Percentiles rank a stretch among this genome's conserved stretches.
These are phyloP conservation scores for Tachycineta bicolor DNA, from an alignment of 2,113 vertebrate species.

Conservation along the genomic window DNA sequence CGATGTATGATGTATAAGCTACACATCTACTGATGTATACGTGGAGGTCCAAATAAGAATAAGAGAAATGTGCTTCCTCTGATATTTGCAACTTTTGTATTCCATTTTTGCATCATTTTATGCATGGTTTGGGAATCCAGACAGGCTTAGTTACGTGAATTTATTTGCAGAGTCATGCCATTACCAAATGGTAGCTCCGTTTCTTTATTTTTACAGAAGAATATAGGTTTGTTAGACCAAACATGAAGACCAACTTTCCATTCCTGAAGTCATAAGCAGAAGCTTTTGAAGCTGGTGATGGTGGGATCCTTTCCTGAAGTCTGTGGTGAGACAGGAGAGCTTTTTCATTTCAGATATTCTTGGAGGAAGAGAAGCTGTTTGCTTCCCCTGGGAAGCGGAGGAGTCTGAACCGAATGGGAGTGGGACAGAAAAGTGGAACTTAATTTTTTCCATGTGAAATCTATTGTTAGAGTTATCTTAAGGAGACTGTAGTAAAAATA, in stretches of 20 bases:
- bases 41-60: background rate
- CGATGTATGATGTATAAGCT: background rate
- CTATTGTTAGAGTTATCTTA: background rate
- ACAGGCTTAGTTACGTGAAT: background rate
- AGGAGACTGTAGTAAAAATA: background rate
- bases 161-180: background rate
- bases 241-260: background rate
- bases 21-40: background rate
- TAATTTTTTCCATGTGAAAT: background rate
- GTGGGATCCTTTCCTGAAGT: background rate
- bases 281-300: background rate
- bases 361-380: background rate
- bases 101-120: background rate
- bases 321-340: background rate
- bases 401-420: background rate
- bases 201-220: background rate
- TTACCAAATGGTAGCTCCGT: background rate
- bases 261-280: background rate
- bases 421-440: background rate
- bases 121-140: background rate
- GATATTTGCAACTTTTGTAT: background rate
- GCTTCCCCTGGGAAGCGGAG: background rate
- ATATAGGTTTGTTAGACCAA: background rate
- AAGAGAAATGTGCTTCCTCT: conserved; percentile 13
- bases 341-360: background rate